phyloP scores from a whole-genome alignment of 1,140 invertebrate species.

The Frieseomelitta varia region DNA sequence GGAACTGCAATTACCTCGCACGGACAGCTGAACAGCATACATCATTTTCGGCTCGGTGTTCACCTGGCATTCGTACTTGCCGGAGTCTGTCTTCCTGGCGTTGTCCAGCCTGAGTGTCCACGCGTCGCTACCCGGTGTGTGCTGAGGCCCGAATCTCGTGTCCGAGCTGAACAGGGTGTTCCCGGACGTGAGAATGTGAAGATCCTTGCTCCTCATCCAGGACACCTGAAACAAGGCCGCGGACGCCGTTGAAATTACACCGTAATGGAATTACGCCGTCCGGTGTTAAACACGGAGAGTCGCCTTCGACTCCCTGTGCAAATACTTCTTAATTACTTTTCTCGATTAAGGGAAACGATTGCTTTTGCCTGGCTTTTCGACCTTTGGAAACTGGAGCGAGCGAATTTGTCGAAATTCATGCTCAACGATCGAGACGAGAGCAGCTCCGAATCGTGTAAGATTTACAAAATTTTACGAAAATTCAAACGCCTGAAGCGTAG shows the following conservation, averaged over 20 bases:
- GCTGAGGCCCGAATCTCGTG: conserved; percentile 84
- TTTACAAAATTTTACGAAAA: too few species aligned
- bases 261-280: conserved; percentile 10
- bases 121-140: conserved; percentile 82
- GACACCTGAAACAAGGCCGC: conserved; percentile 85
- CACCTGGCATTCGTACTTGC: conserved; percentile 90
- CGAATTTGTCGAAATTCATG: background rate
- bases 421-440: background rate
- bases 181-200: conserved; percentile 89
- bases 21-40: conserved; percentile 85
- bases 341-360: background rate
- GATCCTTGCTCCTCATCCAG: conserved; percentile 88
- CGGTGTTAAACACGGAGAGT: background rate
- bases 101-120: conserved; percentile 88
- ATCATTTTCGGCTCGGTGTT: conserved; percentile 91
- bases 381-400: background rate
- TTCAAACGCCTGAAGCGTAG: too few species aligned
- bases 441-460: too few species aligned
- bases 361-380: background rate
- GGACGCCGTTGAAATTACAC: background rate
- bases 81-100: conserved; percentile 85
- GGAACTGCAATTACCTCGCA: conserved; percentile 82
- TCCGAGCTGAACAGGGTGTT: conserved; percentile 88
- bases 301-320: background rate
- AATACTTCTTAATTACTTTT: conserved; percentile 25